Percentiles rank a stretch among this genome's conserved stretches.
Evolutionary conservation across 2,888 invertebrate species (phyloP).

Genomic region (Orthosia gracilis): DNA sequence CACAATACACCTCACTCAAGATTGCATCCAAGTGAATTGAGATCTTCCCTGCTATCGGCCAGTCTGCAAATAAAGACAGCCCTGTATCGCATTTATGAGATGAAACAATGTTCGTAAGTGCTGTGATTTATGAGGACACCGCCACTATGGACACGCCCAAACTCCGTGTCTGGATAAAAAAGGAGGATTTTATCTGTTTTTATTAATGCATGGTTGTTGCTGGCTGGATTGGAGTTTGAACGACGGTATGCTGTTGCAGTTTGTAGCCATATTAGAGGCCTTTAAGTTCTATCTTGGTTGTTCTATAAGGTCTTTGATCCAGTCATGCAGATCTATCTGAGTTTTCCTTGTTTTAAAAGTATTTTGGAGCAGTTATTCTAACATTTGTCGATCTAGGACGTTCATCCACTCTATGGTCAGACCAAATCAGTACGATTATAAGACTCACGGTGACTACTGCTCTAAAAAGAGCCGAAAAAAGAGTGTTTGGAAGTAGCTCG

Average conservation of each 20-base stretch:
- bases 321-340: background rate
- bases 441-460: no score
- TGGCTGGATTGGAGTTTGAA: slow-evolving; percentile 35
- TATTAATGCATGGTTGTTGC: slow-evolving; percentile 54
- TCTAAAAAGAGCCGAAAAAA: no score
- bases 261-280: slow-evolving; percentile 2
- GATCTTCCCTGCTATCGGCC: slow-evolving; percentile 67
- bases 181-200: slow-evolving; percentile 51
- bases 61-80: slow-evolving; percentile 79
- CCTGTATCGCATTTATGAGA: slow-evolving; percentile 80
- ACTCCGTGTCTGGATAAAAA: slow-evolving; percentile 57
- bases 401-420: no score
- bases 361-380: background rate
- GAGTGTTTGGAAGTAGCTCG: no score
- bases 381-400: background rate
- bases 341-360: background rate
- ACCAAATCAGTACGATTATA: no score
- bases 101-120: slow-evolving; percentile 80
- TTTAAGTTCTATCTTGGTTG: background rate
- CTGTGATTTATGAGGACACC: slow-evolving; percentile 84
- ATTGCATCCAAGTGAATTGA: slow-evolving; percentile 58
- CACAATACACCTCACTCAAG: slow-evolving; percentile 61
- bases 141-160: slow-evolving; percentile 73
- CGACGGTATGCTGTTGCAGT: slow-evolving; percentile 1
- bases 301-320: background rate